Base-by-base conservation (phyloP, 2,888 invertebrate genomes). In the Folsomia candida region DNA sequence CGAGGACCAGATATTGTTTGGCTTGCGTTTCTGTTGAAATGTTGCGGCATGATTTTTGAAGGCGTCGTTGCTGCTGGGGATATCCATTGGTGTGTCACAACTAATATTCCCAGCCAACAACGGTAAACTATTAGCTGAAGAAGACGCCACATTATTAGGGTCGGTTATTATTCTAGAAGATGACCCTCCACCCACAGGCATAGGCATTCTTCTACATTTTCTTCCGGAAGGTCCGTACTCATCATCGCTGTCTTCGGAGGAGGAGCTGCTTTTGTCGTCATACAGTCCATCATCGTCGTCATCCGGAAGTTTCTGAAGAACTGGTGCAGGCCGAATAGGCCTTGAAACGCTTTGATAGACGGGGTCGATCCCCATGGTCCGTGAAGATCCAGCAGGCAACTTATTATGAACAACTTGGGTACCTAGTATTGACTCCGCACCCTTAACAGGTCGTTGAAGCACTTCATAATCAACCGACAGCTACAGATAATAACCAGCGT, bases 11-110 rank as follows among this genome's bases (percentile, higher is more conserved):
- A 75, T 59, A 18, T 54, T 51, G 63, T 75, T 75, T 0, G 68
- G 54, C 47, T 73, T 75, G 27, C 71, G 51, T n/a, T 71, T 66
- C 25, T 73, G 67, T 59, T 75, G 73, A 22, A 75, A 71, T 20
- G 67, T 66, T 4, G 60, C 27, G 0, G 73, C 73, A 29, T 62
- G 62, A 9, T 29, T 27, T 28, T 29, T 62, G 20, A 62, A 62
- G 14, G 62, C 27, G 29, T 62, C 62, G 29, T 62, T 62, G 9
- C 29, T 3, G 3, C n/a, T n/a, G n/a, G n/a, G n/a, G n/a, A n/a
- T n/a, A n/a, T 62, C 62, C 11, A 11, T 47, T n/a, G n/a, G n/a
- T 14, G 14, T 47, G 11, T 47, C 47, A 47, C 47, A 14, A 47
- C 14, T 14, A 47, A 14, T 14, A 47, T 9, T 11, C 47, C 14